A percentile compares a stretch with the other conserved stretches of the same genome.
Evolutionary conservation across 2,888 invertebrate genomes (phyloP).

Genomic region (Himalopsyche tibetana): DNA sequence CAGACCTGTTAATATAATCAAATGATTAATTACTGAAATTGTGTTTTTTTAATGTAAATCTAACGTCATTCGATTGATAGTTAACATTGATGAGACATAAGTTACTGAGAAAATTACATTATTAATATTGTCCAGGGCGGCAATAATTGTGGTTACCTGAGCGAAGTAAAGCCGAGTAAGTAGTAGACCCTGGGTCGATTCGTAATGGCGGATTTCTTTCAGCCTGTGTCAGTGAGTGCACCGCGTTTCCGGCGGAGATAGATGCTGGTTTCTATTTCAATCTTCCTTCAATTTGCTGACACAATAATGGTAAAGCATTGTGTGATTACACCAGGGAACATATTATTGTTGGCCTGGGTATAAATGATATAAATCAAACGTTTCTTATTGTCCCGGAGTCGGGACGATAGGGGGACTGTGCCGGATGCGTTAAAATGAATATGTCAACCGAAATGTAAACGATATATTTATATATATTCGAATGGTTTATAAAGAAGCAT

Average conservation of each 20-base stretch:
- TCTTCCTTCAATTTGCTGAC: constrained; percentile 62
- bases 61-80: no score
- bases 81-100: no score
- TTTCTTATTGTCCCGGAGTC: constrained; percentile 48
- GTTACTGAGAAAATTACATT: no score
- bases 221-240: constrained; percentile 25
- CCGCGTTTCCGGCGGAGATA: constrained; percentile 48
- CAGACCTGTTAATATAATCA: no score
- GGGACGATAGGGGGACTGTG: background rate
- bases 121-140: no score
- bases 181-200: constrained; percentile 14
- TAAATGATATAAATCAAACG: constrained; percentile 59
- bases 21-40: no score
- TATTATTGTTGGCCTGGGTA: constrained; percentile 55
- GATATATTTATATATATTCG: constrained; percentile 23
- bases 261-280: constrained; percentile 60
- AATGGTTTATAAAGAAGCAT: background rate
- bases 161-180: background rate
- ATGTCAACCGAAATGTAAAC: constrained; percentile 4
- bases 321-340: constrained; percentile 58
- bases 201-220: constrained; percentile 55
- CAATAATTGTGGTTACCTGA: background rate
- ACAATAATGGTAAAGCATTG: constrained; percentile 59
- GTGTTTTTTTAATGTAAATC: no score
- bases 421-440: constrained; percentile 19